phyloP scores from a whole-genome alignment of 1,140 invertebrate genomes.

The Panagrolaimus sp. region DNA sequence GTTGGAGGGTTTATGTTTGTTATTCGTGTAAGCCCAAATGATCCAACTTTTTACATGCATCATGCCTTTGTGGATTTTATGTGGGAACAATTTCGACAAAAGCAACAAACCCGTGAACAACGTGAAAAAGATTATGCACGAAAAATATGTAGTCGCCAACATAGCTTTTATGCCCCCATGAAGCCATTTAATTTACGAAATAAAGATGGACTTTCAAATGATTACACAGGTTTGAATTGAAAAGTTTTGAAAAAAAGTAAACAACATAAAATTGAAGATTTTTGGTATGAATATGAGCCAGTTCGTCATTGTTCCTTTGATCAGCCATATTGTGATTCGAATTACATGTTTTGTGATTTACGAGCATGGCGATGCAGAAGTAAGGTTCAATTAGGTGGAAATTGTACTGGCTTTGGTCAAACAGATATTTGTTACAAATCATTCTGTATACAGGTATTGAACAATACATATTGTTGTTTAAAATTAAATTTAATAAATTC shows the following conservation, averaged over 20 bases:
- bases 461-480: not conserved
- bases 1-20: slow-evolving; percentile 60
- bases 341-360: slow-evolving; percentile 52
- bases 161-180: slow-evolving; percentile 52
- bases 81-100: slow-evolving; percentile 59
- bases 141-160: slow-evolving; percentile 51
- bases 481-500: slow-evolving; percentile 10
- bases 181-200: slow-evolving; percentile 56
- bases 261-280: not conserved
- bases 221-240: slow-evolving; percentile 51
- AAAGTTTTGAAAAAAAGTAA: slow-evolving; percentile 35
- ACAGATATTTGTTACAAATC: slow-evolving; percentile 56
- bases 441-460: slow-evolving; percentile 46
- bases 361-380: slow-evolving; percentile 48
- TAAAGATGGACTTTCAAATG: slow-evolving; percentile 56
- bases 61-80: slow-evolving; percentile 60
- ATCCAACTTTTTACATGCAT: slow-evolving; percentile 56
- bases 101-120: slow-evolving; percentile 50
- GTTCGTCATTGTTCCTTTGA: slow-evolving; percentile 49
- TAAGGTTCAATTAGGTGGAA: slow-evolving; percentile 51
- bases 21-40: slow-evolving; percentile 52
- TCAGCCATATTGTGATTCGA: slow-evolving; percentile 52
- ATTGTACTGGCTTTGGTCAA: slow-evolving; percentile 55
- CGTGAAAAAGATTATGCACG: slow-evolving; percentile 53
- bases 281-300: slow-evolving; percentile 56